phyloP scores from a whole-genome alignment of 2,113 vertebrate genomes.

The Papio anubis region DNA sequence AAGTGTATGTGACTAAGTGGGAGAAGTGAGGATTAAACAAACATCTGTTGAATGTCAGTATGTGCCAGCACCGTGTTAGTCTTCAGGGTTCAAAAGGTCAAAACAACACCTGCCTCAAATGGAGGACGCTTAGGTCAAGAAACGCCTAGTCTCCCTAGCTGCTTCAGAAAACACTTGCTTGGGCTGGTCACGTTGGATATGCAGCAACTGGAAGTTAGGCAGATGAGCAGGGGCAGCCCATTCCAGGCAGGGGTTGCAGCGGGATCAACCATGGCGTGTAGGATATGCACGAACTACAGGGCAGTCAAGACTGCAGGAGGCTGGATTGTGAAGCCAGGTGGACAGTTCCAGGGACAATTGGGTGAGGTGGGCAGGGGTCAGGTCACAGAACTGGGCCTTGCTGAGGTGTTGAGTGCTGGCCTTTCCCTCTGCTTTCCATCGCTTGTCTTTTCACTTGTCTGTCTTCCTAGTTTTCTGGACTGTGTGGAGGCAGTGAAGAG shows the following conservation, averaged over 20 bases:
- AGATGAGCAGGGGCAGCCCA: not conserved
- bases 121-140: not conserved
- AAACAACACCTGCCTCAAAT: not conserved
- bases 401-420: too few relatives aligned
- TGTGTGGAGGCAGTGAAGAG: not conserved
- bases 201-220: not conserved
- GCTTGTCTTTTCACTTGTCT: too few relatives aligned
- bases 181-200: rapidly evolving
- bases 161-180: not conserved
- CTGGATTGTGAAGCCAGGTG: not conserved
- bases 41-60: not conserved
- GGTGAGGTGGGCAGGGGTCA: not conserved
- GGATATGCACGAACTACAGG: not conserved
- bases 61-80: not conserved
- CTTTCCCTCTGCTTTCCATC: not conserved
- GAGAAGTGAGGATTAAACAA: not conserved
- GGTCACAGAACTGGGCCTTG: not conserved
- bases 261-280: not conserved
- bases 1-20: not conserved
- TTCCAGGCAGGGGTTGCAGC: not conserved
- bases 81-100: not conserved
- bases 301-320: not conserved
- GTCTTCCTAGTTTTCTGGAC: not conserved
- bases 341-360: too few relatives aligned
- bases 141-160: rapidly evolving